These are phyloP conservation scores for Hypsibius dujardini DNA, from an alignment of 1,140 invertebrate genomes.

Conservation along the genomic window DNA sequence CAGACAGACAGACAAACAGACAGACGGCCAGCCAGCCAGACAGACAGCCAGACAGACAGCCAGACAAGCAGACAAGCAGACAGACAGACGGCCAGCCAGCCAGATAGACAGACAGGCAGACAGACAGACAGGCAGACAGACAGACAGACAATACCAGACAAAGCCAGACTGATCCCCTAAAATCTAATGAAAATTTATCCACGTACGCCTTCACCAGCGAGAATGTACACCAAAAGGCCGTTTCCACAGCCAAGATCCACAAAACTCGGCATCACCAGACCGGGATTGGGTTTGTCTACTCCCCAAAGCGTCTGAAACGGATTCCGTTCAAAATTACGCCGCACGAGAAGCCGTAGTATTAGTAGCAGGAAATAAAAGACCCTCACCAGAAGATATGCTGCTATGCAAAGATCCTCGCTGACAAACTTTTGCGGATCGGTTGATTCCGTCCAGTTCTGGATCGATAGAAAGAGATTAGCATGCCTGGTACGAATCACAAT, in stretches of 20 bases:
- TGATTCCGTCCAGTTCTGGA: conserved; percentile 20
- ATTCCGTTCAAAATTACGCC: neutral
- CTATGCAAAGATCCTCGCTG: neutral
- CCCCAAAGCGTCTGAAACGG: conserved; percentile 5
- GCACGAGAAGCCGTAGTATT: no score
- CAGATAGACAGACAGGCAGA: no score
- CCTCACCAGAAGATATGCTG: neutral
- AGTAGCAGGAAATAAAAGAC: no score
- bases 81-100: conserved; percentile 12
- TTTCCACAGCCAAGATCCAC: conserved; percentile 5
- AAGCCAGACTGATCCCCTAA: no score
- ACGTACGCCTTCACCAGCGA: neutral
- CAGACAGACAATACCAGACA: no score
- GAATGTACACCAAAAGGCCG: neutral
- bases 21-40: no score
- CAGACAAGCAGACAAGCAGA: no score
- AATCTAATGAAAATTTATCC: no score
- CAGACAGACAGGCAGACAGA: no score
- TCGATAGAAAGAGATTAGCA: conserved; percentile 20
- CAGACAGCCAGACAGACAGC: no score
- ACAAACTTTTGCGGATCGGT: neutral
- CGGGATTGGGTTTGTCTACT: neutral
- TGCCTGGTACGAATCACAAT: conserved; percentile 13
- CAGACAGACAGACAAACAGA: no score
- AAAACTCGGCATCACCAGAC: neutral